Evolutionary conservation across 2,113 vertebrate genomes (phyloP).

Genomic region (Oreochromis niloticus): DNA sequence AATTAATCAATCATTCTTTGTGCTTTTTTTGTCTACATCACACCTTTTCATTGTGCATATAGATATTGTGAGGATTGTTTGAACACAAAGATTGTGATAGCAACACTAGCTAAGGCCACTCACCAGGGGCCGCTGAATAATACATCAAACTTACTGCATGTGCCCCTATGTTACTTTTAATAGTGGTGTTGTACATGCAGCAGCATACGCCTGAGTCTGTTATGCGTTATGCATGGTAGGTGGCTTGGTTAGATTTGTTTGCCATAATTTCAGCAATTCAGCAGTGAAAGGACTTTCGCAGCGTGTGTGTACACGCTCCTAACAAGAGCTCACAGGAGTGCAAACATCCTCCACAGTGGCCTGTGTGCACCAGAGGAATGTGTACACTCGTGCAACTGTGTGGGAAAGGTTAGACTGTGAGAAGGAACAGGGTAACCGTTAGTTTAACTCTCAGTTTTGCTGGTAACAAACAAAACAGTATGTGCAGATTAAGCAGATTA

Average conservation of each 20-base stretch:
- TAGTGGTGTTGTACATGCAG: not conserved
- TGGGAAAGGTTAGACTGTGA: not conserved
- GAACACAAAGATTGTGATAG: conserved; percentile 39
- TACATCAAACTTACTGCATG: conserved; percentile 51
- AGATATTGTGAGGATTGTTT: not conserved
- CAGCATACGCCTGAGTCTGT: not conserved
- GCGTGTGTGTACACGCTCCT: conserved; percentile 29
- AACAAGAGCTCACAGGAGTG: conserved; percentile 20
- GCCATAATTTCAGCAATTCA: not conserved
- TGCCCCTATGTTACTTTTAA: conserved; percentile 33
- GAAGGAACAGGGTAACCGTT: conserved; percentile 4
- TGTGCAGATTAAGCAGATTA: conserved; percentile 39
- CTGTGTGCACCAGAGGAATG: not conserved
- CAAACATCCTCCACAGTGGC: conserved; percentile 26
- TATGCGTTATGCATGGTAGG: not conserved
- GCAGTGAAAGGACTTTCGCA: not conserved
- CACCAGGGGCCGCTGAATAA: conserved; percentile 57
- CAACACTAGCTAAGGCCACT: conserved; percentile 38
- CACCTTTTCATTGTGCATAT: conserved; percentile 7
- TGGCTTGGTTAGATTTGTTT: conserved; percentile 5
- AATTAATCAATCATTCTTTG: not conserved
- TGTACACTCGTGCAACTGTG: not conserved
- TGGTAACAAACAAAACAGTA: not conserved
- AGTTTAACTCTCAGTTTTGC: not conserved
- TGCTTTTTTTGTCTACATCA: not conserved